A percentile compares a stretch with the other conserved stretches of the same genome.
phyloP scores from a whole-genome alignment of 2,888 invertebrate genomes.

The Seira musarum region DNA sequence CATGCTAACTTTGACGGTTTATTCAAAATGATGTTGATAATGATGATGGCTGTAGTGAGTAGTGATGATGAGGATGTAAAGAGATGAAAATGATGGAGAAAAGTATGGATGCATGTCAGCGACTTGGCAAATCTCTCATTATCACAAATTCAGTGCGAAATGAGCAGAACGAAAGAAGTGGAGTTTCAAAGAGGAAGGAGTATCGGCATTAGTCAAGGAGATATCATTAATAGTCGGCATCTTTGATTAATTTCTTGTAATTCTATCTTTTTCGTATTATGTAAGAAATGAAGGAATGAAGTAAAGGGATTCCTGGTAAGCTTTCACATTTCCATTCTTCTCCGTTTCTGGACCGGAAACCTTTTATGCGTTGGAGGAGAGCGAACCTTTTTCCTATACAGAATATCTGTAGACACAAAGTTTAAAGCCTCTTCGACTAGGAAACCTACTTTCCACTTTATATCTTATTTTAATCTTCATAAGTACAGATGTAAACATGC shows the following conservation, averaged over 20 bases:
- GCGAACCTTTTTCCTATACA: neutral
- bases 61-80: conserved; percentile 4
- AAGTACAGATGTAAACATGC: too few relatives aligned
- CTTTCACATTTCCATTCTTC: neutral
- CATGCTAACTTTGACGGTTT: conserved; percentile 42
- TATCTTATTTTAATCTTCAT: too few relatives aligned
- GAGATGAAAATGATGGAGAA: neutral
- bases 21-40: conserved; percentile 43
- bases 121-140: conserved; percentile 27
- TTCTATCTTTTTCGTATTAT: conserved; percentile 26
- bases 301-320: neutral
- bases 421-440: too few relatives aligned
- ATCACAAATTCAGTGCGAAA: neutral
- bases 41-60: conserved; percentile 21
- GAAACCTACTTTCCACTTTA: too few relatives aligned
- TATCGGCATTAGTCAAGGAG: conserved; percentile 35
- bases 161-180: neutral
- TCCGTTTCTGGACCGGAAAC: neutral
- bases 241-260: conserved; percentile 47
- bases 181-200: neutral
- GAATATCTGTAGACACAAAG: too few relatives aligned
- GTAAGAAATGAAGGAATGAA: conserved; percentile 1
- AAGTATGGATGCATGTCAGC: neutral
- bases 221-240: conserved; percentile 34
- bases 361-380: conserved; percentile 10